These are phyloP conservation scores for Nipponia nippon DNA, from an alignment of 2,113 vertebrate genomes.

Conservation along the genomic window DNA sequence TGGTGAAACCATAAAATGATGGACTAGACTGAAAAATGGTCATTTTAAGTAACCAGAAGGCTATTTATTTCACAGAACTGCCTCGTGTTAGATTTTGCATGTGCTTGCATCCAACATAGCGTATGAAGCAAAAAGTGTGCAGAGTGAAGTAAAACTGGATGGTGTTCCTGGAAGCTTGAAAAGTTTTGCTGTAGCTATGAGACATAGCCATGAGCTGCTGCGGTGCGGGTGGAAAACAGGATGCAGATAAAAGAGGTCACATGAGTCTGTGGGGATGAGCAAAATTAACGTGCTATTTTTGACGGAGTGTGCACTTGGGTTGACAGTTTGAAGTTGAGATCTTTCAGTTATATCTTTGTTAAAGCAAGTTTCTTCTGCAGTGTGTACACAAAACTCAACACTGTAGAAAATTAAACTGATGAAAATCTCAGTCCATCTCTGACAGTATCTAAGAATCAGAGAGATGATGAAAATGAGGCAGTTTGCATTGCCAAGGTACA, in stretches of 20 bases:
- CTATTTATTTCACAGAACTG: not conserved
- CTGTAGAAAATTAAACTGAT: not conserved
- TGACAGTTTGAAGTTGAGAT: not conserved
- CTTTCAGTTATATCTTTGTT: not conserved
- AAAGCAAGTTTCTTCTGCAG: not conserved
- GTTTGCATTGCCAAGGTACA: not conserved
- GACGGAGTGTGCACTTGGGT: not conserved
- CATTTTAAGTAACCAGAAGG: not conserved
- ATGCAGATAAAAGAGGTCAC: not conserved
- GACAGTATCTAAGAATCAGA: not conserved
- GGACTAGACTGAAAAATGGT: not conserved
- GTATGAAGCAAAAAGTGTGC: not conserved
- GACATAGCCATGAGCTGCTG: not conserved
- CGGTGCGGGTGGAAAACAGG: not conserved
- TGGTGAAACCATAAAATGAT: not conserved
- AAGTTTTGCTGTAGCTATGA: not conserved
- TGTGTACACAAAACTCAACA: not conserved
- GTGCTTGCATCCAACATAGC: not conserved
- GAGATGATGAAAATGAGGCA: not conserved
- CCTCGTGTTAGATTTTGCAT: not conserved
- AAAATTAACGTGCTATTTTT: not conserved
- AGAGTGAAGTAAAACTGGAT: not conserved
- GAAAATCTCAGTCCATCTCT: not conserved
- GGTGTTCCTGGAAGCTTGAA: not conserved
- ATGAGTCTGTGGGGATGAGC: not conserved